A percentile compares a stretch with the other conserved stretches of the same genome.
Evolutionary conservation across 2,113 vertebrate genomes (phyloP).

Genomic region (Lampris megalopsis): DNA sequence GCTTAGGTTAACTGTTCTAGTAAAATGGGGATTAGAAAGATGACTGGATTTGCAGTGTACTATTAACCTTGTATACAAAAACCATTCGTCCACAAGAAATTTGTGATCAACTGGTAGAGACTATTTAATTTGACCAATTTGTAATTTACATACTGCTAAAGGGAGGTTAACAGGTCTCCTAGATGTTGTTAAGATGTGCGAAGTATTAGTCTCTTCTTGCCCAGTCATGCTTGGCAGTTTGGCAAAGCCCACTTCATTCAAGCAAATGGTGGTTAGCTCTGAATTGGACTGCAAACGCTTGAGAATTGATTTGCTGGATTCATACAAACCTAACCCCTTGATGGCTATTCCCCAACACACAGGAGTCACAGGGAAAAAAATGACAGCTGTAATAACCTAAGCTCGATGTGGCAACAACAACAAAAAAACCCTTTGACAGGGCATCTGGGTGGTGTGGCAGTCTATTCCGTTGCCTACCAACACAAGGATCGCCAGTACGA

Average conservation of each 20-base stretch:
- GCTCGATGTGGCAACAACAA: not conserved
- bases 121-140: not conserved
- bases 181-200: not conserved
- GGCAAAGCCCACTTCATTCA: constrained; percentile 9
- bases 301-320: not conserved
- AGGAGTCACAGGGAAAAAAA: not conserved
- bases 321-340: not conserved
- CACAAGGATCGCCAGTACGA: too few species aligned
- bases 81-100: not conserved
- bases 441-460: not conserved
- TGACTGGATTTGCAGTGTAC: too few species aligned
- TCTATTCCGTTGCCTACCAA: too few species aligned
- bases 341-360: not conserved
- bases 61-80: not conserved
- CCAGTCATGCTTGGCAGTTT: not conserved
- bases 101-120: not conserved
- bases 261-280: not conserved
- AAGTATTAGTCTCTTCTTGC: constrained; percentile 14
- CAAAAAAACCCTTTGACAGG: constrained; percentile 11
- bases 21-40: too few species aligned
- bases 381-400: not conserved
- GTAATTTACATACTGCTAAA: not conserved
- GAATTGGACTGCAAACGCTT: not conserved
- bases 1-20: not conserved
- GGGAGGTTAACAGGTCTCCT: not conserved